phyloP scores from a whole-genome alignment of 2,113 vertebrate species.

The Phylloscopus whistleri region DNA sequence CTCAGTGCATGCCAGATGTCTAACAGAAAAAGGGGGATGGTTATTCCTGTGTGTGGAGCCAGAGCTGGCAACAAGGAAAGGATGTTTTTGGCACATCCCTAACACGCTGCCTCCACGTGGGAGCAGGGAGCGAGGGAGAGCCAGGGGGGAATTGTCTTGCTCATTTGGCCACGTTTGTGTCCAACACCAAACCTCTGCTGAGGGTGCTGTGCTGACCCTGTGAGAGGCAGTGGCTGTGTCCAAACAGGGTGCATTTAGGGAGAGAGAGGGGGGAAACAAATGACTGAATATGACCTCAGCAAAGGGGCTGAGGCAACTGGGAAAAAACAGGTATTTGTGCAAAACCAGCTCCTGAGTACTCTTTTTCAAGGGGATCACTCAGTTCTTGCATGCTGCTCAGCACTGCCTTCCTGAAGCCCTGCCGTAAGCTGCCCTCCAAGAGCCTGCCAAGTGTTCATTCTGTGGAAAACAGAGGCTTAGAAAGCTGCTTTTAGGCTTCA shows the following conservation, averaged over 20 bases:
- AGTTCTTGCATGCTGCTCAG: neutral
- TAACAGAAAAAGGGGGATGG: neutral
- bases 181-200: neutral
- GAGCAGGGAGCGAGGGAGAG: neutral
- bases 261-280: fast-evolving
- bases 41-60: neutral
- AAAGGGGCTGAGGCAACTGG: neutral
- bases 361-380: neutral
- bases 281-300: neutral
- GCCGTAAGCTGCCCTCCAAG: neutral
- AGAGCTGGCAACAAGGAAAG: neutral
- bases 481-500: neutral
- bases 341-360: neutral
- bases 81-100: neutral
- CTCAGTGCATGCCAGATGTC: neutral
- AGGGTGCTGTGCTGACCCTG: fast-evolving
- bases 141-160: no score
- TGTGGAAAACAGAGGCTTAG: neutral
- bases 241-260: neutral
- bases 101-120: fast-evolving
- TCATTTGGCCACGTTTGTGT: fast-evolving
- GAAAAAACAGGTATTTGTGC: neutral
- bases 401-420: neutral
- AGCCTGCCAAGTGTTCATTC: neutral
- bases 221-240: neutral